Base-by-base conservation (phyloP, 2,888 invertebrate genomes). In the Dasypogon diadema region DNA sequence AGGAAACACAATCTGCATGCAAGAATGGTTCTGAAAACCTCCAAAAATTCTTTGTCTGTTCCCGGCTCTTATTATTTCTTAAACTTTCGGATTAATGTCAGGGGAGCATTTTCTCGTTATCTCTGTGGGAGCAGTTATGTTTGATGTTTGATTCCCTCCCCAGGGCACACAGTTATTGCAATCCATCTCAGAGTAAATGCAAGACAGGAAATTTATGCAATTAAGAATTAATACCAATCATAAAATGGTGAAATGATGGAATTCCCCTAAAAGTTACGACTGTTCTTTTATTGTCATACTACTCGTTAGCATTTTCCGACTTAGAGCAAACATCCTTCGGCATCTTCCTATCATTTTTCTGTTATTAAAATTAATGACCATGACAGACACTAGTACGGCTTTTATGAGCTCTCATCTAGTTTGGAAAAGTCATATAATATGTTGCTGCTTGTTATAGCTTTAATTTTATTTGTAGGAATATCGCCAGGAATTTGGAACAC, bases 181-280 rank as follows among this genome's bases (percentile, higher is more conserved):
- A 21, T 8, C 14, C 34, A 16, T 51, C 18, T 46, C 10, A 21
- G 34, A 14, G 16, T 65, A 54, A 70, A 70, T 56, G 55, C 42
- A 73, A 18, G 51, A 21, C 42, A 55, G 56, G 54, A 74, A 74
- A 74, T 74, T 74, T 74, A 74, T 74, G 58, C 74, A 74, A 74
- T 74, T 74, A 74, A 74, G 60, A 58, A 74, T 74, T 74, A 74
- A 74, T 74, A 58, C 46, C 58, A 74, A 74, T 58, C 74, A 30
- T 74, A 74, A 74, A 74, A 74, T 22, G 48, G 58, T 37, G 37
- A 74, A 73, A 73, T 42, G 56, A 58, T 21, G 42, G 26, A 56
- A 74, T 58, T 24, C 56, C 58, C 46, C 10, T 1, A 16, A 58
- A 30, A 74, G 58, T 74, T 74, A 74, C 74, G 74, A 74, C 58